Percentiles rank a stretch among this genome's conserved stretches.
Conservation (phyloP, 2,888 invertebrate species). For the Caenorhabditis doughertyi region DNA sequence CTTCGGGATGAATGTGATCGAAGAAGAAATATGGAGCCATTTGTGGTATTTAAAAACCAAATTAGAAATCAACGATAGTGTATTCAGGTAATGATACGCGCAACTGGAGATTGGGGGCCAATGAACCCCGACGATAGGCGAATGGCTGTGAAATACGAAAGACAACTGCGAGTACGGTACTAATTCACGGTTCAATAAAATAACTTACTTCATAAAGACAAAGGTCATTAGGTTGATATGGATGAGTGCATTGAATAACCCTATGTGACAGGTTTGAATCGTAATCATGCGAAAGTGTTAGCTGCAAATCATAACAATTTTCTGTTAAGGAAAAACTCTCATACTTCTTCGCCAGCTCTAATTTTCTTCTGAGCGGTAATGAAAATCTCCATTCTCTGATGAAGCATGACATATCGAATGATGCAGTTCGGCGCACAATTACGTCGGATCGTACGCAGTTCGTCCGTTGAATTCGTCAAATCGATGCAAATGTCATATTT, state of each 20-base stretch:
- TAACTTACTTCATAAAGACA: slow-evolving; percentile 30
- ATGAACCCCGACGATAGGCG: slow-evolving; percentile 29
- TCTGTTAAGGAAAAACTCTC: too few species aligned
- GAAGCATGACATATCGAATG: slow-evolving; percentile 36
- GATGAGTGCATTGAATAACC: slow-evolving; percentile 31
- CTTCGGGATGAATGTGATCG: slow-evolving; percentile 46
- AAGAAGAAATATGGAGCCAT: slow-evolving; percentile 58
- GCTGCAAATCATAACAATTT: slow-evolving; percentile 15
- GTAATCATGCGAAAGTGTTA: slow-evolving; percentile 38
- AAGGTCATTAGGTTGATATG: neutral
- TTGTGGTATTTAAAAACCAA: slow-evolving; percentile 31
- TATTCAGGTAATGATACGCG: slow-evolving; percentile 41
- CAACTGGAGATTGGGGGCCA: slow-evolving; percentile 65
- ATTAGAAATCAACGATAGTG: neutral
- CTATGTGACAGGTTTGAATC: slow-evolving; percentile 32
- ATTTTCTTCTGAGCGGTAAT: slow-evolving; percentile 10
- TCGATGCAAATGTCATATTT: slow-evolving; percentile 52
- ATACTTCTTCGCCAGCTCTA: slow-evolving; percentile 22
- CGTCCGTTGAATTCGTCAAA: slow-evolving; percentile 11
- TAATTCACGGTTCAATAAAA: neutral
- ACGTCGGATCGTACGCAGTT: slow-evolving; percentile 32
- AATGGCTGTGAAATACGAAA: slow-evolving; percentile 43
- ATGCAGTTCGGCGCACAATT: slow-evolving; percentile 34
- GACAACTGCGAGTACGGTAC: slow-evolving; percentile 52
- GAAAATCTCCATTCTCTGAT: slow-evolving; percentile 47